Base-by-base conservation (phyloP, 2,888 invertebrate genomes). In the Ophion ellenae region DNA sequence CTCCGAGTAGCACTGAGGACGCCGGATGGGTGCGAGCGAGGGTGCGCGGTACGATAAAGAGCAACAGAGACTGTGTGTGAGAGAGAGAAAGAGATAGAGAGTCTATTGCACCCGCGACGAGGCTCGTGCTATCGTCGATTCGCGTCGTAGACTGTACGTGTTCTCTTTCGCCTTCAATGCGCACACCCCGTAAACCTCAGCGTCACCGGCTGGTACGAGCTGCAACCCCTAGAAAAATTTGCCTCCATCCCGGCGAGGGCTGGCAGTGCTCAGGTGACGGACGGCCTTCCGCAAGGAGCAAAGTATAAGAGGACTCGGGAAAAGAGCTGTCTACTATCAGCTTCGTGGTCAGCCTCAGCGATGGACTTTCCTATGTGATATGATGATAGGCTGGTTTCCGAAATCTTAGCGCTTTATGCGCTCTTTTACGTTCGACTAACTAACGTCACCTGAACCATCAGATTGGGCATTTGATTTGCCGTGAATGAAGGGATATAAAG, bases 121-220 rank as follows among this genome's bases (percentile, higher is more conserved):
- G 73, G 57, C 73, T 77, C 82, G 82, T 61, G 75, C 76, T 80
- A 80, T 76, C 77, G 71, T 40, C 80, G 64, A 64, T 80, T 76
- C 63, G 36, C 61, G 20, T 32, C 36, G 40, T 66, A 36, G 14
- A 36, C 69, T 59, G 32, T 66, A 66, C 45, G 17, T 77, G 59
- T 4, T 32, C 32, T 32, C 32, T 32, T 32, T 32, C 32, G 28
- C 45, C 64, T 64, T 78, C 57, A 77, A 77, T 79, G 77, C 83
- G 83, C 84, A 81, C 57, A 83, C 70, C 78, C 84, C 77, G 76
- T 77, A 69, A 77, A 66, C 57, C 24, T 69, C 83, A 87, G 86
- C 87, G 86, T 86, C 87, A 87, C 86, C 82, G 78, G 64, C 67
- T 71, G 86, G 84, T 73, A 78, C 84, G 80, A 81, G 80, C 79